Evolutionary conservation across 2,113 vertebrate genomes (phyloP).

Genomic region (Varanus salvator): DNA sequence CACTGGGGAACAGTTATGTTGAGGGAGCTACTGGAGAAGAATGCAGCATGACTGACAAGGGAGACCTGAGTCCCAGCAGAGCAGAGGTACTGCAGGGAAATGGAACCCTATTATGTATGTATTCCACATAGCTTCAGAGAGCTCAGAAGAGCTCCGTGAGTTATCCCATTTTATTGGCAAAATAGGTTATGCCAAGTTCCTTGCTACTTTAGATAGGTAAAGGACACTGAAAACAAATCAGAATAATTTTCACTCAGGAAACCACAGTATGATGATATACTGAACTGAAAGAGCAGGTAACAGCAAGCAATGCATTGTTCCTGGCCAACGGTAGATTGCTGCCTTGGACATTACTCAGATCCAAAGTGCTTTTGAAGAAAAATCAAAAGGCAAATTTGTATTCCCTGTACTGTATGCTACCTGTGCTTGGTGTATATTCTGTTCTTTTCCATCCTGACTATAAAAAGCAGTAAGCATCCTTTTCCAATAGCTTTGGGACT

Average conservation of each 20-base stretch:
- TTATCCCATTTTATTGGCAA: not conserved
- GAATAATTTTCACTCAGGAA: not conserved
- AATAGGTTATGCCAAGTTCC: not conserved
- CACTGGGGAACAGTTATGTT: not conserved
- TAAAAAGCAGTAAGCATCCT: too few species aligned
- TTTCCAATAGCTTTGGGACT: not conserved
- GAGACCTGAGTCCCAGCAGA: not conserved
- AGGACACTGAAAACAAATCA: not conserved
- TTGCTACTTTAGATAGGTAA: not conserved
- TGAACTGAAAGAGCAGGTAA: not conserved
- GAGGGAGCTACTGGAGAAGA: not conserved
- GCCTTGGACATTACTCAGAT: not conserved
- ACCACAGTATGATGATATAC: not conserved
- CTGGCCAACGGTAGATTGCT: not conserved
- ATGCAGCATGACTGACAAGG: not conserved
- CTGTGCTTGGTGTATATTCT: not conserved
- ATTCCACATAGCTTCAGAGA: not conserved
- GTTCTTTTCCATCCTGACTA: not conserved
- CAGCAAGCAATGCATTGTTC: not conserved
- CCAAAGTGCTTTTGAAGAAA: conserved; percentile 38
- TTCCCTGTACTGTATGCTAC: not conserved
- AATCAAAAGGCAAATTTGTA: not conserved
- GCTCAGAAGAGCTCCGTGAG: not conserved
- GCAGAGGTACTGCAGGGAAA: not conserved
- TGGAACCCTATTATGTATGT: too few species aligned